Conservation (phyloP, 2,797 vertebrate species). For the Schizothorax lantsangensis region DNA sequence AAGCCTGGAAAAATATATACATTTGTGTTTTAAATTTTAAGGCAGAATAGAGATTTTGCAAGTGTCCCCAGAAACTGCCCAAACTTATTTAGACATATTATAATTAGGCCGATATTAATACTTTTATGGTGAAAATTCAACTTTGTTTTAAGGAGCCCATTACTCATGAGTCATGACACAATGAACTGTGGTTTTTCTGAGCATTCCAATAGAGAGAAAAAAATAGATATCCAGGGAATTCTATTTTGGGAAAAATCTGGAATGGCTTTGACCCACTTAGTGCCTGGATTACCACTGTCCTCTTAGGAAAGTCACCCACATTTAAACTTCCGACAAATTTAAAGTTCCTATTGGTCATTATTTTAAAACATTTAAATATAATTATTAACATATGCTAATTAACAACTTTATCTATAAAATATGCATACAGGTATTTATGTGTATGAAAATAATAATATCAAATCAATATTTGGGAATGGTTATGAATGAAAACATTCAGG, state of each 20-base stretch:
- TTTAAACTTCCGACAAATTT: not conserved
- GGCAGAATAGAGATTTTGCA: not conserved
- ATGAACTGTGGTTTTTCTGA: not conserved
- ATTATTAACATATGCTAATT: not conserved
- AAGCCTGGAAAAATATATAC: not conserved
- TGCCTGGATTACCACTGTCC: conserved; percentile 12
- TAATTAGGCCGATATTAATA: not conserved
- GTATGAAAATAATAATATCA: not conserved
- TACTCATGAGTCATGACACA: not conserved
- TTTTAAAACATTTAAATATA: not conserved
- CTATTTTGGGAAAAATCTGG: conserved; percentile 4
- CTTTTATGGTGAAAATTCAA: not conserved
- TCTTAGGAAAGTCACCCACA: conserved; percentile 24
- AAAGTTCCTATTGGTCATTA: not conserved
- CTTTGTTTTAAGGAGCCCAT: not conserved
- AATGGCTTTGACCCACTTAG: conserved; percentile 24
- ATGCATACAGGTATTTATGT: not conserved
- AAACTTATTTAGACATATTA: not conserved
- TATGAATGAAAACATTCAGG: not conserved
- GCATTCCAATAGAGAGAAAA: not conserved
- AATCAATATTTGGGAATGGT: not conserved
- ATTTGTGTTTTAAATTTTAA: not conserved
- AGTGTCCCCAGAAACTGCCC: too few species aligned
- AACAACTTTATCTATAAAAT: not conserved
- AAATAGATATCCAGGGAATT: not conserved